Base-by-base conservation (phyloP, 2,113 vertebrate species). In the Tragelaphus imberbis region DNA sequence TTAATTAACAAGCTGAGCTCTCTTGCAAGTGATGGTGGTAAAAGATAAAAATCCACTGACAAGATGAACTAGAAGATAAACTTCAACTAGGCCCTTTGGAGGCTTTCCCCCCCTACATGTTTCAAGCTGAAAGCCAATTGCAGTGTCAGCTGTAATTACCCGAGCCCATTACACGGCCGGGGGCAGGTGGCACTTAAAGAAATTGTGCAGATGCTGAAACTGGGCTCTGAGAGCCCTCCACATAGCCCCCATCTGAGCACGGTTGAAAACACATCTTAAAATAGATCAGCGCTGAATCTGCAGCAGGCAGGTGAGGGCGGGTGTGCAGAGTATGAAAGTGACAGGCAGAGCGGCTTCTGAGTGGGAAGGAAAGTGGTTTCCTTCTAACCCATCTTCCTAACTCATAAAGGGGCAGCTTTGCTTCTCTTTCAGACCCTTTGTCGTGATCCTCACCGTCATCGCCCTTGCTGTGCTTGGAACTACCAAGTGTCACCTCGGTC, bases 161-260 rank as follows among this genome's bases (percentile, higher is more conserved):
- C 0, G 15, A 75, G 71, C 88, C 85, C 30, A 15, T 86, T 58
- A 68, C 33, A 56, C 10, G 6, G 75, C 80, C 2, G 0, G 40
- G 47, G 53, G 59, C 59, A 82, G 68, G 95, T 58, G 59, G 49
- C 40, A 61, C 95, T 96, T 61, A 94, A 59, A 88, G 63, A 91
- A 88, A 95, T 51, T 58, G 80, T 84, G 16, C 65, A 59, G 61
- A 4, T 40, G 65, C 90, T 59, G 23, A 82, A 33, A 65, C 36
- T 6, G 27, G 88, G 17, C 61, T 90, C 55, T 1, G 28, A 82
- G 56, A 93, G 61, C 68, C 58, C 81, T 65, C 59, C 23, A 44
- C 15, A 1, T 12, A 85, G 58, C 61, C 36, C 90, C 71, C 55
- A 6, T 93, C 92, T 53, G 47, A 82, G 75, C 84, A 23, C 17